Evolutionary conservation across 2,113 vertebrate species (phyloP), one percentile per base, ranked within the genome.

Genomic region (Hemichromis elongatus): DNA sequence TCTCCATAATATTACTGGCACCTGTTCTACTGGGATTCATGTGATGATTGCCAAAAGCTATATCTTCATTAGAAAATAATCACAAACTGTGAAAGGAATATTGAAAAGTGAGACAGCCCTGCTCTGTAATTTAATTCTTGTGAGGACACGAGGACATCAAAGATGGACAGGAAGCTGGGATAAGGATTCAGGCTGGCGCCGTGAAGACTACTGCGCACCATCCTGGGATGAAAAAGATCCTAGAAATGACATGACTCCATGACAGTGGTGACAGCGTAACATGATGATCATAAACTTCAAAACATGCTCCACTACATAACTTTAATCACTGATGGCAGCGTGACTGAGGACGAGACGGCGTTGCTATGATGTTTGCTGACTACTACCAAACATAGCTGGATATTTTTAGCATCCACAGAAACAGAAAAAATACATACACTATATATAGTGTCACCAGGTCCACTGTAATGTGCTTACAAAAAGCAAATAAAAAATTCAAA

Each of bases 231-330:
- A 87, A 89, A 92, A 86, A 79, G 86, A 92, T 92, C 86, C 63
- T 61, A 84, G 77, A 86, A 45, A 85, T 91, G 88, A 90, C 80
- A 26, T 86, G 75, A 84, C 63, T 70, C 80, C 66, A 40, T 92
- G 91, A 91, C 55, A 82, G 87, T 88, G 88, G 87, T 89, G 92
- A 91, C 92, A 92, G 89, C n/a, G 91, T 92, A 93, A 94, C 89
- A 91, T 42, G 92, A 94, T 88, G 84, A 93, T 90, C 80, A 79
- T 78, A 82, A 53, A 79, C 82, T 83, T 83, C 53, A 83, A 84
- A 91, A 89, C 86, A 88, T 5, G 16, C 82, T 91, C 50, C 92
- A 77, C 86, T 55, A 68, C 85, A 86, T 86, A 66, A 80, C 77
- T 84, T 26, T 21, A 59, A 85, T 88, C 37, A 78, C 42, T 7